Evolutionary conservation across 2,113 vertebrate genomes (phyloP).

Genomic region (Jacana jacana): DNA sequence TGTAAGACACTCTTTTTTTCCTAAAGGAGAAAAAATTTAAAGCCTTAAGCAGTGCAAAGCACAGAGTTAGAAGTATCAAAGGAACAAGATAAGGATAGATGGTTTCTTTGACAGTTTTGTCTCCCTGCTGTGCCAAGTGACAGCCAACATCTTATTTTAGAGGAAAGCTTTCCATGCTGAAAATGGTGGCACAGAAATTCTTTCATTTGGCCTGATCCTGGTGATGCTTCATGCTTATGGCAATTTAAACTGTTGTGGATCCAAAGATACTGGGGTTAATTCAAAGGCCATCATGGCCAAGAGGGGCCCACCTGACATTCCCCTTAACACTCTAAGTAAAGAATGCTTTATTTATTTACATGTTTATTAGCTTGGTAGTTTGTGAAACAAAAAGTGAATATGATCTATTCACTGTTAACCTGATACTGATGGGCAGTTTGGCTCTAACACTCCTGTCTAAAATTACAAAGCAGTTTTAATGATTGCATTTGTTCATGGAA

Average conservation of each 20-base stretch:
- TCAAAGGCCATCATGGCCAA: neutral
- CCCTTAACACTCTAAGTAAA: neutral
- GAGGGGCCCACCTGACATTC: neutral
- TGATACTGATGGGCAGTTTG: neutral
- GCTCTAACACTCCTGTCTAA: neutral
- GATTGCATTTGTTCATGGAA: neutral
- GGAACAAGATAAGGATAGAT: neutral
- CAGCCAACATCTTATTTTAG: conserved; percentile 27
- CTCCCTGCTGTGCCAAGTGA: conserved; percentile 23
- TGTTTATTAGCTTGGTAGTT: neutral
- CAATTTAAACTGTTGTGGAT: neutral
- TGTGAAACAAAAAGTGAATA: neutral
- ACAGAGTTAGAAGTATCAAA: conserved; percentile 27
- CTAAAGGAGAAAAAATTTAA: conserved; percentile 1
- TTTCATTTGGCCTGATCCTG: neutral
- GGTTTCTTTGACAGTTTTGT: conserved; percentile 36
- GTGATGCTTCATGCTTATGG: neutral
- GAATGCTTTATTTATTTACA: neutral
- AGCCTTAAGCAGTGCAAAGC: conserved; percentile 10
- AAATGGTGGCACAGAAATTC: neutral
- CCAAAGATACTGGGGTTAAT: neutral
- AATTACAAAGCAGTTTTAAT: neutral
- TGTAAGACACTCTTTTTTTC: neutral
- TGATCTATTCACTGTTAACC: neutral
- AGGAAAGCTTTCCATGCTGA: neutral